These are phyloP conservation scores for Mermis nigrescens DNA, from an alignment of 2,888 invertebrate species.

Conservation along the genomic window DNA sequence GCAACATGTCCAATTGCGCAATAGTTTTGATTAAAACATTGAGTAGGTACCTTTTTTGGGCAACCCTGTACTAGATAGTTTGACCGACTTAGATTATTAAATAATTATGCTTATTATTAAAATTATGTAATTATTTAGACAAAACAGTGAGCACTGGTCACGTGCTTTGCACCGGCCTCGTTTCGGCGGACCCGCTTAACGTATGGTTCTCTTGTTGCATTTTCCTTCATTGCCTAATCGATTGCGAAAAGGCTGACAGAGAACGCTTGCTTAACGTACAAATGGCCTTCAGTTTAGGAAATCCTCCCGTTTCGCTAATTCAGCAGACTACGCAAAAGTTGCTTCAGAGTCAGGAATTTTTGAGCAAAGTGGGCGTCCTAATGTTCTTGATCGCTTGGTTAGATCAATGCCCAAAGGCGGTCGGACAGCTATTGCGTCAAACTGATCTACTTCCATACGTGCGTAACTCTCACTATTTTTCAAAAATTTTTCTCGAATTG, in stretches of 20 bases:
- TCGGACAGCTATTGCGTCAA: constrained; percentile 51
- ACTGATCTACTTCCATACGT: constrained; percentile 3
- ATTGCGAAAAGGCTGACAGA: constrained; percentile 43
- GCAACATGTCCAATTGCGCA: too few relatives aligned
- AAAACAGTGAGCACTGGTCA: constrained; percentile 49
- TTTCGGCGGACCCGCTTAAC: constrained; percentile 56
- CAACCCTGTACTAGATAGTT: too few relatives aligned
- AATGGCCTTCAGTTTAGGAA: constrained; percentile 60
- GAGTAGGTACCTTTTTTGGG: too few relatives aligned
- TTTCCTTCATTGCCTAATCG: constrained; percentile 66
- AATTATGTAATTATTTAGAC: too few relatives aligned
- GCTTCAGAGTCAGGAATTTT: constrained; percentile 40
- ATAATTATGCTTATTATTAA: too few relatives aligned
- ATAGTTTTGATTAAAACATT: too few relatives aligned
- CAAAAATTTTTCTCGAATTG: too few relatives aligned
- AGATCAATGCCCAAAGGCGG: constrained; percentile 59
- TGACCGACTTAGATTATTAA: too few relatives aligned
- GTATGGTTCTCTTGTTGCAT: constrained; percentile 81
- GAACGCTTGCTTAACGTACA: constrained; percentile 76
- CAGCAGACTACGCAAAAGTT: constrained; percentile 67
- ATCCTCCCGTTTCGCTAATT: constrained; percentile 66
- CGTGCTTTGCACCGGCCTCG: constrained; percentile 72
- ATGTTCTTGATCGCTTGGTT: constrained; percentile 78
- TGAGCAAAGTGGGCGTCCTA: constrained; percentile 59
- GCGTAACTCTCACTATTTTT: too few relatives aligned